phyloP scores from a whole-genome alignment of 2,888 invertebrate genomes.

The Harpalus rubripes region DNA sequence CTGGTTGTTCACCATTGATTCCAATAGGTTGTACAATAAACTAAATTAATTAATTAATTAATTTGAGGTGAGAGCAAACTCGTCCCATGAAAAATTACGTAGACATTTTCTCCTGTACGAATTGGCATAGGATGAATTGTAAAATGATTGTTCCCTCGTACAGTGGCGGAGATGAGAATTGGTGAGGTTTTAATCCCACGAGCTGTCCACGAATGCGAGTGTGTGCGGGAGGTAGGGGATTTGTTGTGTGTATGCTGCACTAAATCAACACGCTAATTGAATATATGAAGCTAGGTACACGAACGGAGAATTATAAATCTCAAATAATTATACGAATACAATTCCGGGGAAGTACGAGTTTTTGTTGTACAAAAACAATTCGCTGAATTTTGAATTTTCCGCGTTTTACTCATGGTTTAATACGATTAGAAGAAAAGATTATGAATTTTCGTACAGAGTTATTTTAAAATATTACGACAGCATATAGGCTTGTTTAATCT shows the following conservation, averaged over 20 bases:
- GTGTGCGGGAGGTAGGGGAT: background rate
- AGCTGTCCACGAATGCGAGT: slow-evolving; percentile 35
- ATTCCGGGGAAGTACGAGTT: background rate
- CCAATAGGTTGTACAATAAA: no score
- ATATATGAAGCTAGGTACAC: slow-evolving; percentile 25
- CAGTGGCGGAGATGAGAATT: slow-evolving; percentile 59
- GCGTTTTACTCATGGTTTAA: background rate
- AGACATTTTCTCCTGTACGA: background rate
- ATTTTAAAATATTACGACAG: no score
- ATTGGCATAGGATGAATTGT: background rate
- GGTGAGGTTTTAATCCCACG: slow-evolving; percentile 64
- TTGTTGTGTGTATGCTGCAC: slow-evolving; percentile 15
- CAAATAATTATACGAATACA: background rate
- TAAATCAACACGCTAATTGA: slow-evolving; percentile 43
- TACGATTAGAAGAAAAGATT: background rate
- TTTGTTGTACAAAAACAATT: background rate
- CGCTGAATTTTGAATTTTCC: background rate
- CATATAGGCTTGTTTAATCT: no score
- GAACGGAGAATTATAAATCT: background rate
- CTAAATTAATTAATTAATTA: no score
- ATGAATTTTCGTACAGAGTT: background rate
- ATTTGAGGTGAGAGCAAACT: background rate
- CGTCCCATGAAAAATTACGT: no score
- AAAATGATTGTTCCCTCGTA: background rate
- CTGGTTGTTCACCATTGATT: no score